Percentiles rank a stretch among this genome's conserved stretches.
phyloP scores from a whole-genome alignment of 92 coral and sea anemone genomes.

The Zoanthus sociatus region DNA sequence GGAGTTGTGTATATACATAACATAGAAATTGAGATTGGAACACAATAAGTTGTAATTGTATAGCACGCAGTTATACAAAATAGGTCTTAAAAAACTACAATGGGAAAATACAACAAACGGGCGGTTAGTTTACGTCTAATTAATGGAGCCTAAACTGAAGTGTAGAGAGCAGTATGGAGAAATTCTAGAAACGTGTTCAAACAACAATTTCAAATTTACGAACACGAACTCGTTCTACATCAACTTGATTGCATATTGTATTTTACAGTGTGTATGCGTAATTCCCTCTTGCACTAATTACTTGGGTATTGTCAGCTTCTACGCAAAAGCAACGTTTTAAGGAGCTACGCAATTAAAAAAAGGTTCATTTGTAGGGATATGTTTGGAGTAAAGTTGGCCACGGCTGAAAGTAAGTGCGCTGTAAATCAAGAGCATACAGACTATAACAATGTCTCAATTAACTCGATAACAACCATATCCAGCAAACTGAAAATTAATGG shows the following conservation, averaged over 20 bases:
- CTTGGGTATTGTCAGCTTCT: not conserved
- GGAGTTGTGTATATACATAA: conserved; percentile 29
- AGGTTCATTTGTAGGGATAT: not conserved
- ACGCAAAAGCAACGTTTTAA: not conserved
- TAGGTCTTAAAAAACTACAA: not conserved
- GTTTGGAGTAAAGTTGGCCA: not conserved
- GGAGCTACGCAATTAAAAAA: conserved; percentile 11
- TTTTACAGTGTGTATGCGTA: not conserved
- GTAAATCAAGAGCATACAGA: not conserved
- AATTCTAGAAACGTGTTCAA: not conserved
- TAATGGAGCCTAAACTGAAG: not conserved
- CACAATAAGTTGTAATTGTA: conserved; percentile 2
- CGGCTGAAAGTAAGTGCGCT: not conserved
- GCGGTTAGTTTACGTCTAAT: not conserved
- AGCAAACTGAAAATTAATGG: conserved; percentile 30
- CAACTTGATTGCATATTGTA: not conserved
- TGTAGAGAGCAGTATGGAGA: not conserved
- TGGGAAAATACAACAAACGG: conserved; percentile 8
- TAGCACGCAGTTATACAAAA: not conserved
- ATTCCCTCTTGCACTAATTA: not conserved
- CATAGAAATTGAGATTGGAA: not conserved
- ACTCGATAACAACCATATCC: not conserved
- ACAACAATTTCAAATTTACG: not conserved
- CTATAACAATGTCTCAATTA: not conserved
- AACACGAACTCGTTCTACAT: not conserved